Base-by-base conservation (phyloP, 2,888 invertebrate genomes). In the Heliothis peltigera region DNA sequence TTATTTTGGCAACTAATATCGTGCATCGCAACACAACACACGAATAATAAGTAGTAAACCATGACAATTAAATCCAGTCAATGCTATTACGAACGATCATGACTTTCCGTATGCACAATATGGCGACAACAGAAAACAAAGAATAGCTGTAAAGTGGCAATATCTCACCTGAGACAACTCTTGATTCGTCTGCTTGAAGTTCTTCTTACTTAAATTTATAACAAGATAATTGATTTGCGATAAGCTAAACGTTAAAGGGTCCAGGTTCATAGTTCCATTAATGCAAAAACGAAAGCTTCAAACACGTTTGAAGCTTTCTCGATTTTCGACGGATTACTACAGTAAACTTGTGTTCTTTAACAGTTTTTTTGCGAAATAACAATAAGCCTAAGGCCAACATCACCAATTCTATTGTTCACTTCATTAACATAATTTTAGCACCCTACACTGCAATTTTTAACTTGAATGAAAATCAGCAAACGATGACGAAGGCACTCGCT, bases 221-320 rank as follows among this genome's bases (percentile, higher is more conserved):
- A 99, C 98, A 96, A 98, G 98, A 97, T 98, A 98, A 97, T 98
- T 98, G 96, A 99, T 99, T 97, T 99, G 98, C 97, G 98, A 98
- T 97, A 99, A 97, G 97, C 98, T 98, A 97, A 98, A 98, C 96
- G 98, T 98, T 97, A 98, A 97, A 97, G 98, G 97, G 97, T 99
- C 99, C 97, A 98, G 98, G 98, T 98, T 98, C 98, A 98, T 98
- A 98, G 98, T 98, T 98, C 98, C 98, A 97, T 97, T 96, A 97
- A 97, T 96, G 96, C 97, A 96, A 96, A 97, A 96, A 96, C 97
- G 98, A 98, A 98, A 98, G 98, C 98, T 98, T 98, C 98, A 98
- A 98, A 97, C 96, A 96, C 95, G 96, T 96, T 97, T 98, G 98
- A 98, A 98, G 98, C 98, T 97, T 97, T 97, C 97, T 97, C 96